Conservation (phyloP, 2,113 vertebrate species). For the Zosterops japonicus region DNA sequence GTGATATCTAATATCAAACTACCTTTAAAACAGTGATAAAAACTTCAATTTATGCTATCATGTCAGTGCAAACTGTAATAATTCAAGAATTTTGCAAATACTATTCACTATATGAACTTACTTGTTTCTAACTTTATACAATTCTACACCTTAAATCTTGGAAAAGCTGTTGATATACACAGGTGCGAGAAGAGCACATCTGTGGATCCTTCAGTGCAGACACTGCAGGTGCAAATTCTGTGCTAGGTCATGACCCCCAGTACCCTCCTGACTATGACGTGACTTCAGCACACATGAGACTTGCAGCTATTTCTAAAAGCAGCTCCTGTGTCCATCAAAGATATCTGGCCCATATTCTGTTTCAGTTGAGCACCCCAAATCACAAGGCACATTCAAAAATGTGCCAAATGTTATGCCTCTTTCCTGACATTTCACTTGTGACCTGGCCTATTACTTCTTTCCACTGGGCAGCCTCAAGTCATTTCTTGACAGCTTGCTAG, state of each 20-base stretch:
- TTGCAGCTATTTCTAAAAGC: constrained; percentile 5
- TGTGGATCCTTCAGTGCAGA: neutral
- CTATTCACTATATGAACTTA: neutral
- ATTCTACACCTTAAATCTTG: neutral
- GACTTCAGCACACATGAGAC: neutral
- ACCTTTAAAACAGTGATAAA: neutral
- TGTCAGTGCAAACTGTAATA: neutral
- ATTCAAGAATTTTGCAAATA: neutral
- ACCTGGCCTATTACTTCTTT: neutral
- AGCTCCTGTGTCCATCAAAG: neutral
- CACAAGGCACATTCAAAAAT: constrained; percentile 2
- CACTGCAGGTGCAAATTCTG: neutral
- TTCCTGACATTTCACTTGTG: constrained; percentile 7
- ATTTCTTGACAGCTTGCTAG: neutral
- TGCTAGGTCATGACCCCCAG: neutral
- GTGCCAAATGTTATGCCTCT: neutral
- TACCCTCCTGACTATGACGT: neutral
- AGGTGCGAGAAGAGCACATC: neutral
- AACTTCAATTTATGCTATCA: neutral
- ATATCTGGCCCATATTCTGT: neutral
- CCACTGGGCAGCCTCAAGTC: neutral
- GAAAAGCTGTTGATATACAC: neutral
- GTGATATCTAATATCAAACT: neutral
- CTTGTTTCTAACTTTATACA: neutral
- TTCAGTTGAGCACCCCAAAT: neutral